Conservation (phyloP, 2,888 invertebrate species). For the Laothoe populi region DNA sequence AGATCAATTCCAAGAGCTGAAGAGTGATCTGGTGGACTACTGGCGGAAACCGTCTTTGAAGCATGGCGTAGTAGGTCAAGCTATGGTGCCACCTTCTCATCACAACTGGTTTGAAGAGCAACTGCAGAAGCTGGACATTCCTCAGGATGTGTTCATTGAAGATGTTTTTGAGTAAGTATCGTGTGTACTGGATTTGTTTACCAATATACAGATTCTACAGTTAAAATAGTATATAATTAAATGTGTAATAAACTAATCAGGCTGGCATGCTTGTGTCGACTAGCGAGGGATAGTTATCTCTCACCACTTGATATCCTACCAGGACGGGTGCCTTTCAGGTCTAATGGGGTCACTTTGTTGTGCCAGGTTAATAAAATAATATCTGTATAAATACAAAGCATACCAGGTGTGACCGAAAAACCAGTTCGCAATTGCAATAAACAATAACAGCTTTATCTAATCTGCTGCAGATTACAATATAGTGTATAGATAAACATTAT, state of each 20-base stretch:
- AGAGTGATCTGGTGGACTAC: slow-evolving; percentile 60
- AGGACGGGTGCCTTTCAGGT: too few relatives aligned
- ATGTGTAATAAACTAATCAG: too few relatives aligned
- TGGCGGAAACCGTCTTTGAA: slow-evolving; percentile 61
- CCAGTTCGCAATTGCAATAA: not conserved
- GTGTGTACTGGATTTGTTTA: too few relatives aligned
- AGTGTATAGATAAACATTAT: too few relatives aligned
- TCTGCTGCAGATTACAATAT: not conserved
- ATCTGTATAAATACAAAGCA: too few relatives aligned
- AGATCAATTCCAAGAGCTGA: slow-evolving; percentile 48
- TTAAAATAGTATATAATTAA: too few relatives aligned
- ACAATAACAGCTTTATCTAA: not conserved
- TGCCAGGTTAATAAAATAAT: too few relatives aligned
- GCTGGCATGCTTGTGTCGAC: too few relatives aligned
- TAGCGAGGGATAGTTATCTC: too few relatives aligned
- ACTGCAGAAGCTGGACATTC: slow-evolving; percentile 50
- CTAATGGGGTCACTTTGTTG: too few relatives aligned
- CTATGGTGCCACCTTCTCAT: slow-evolving; percentile 66
- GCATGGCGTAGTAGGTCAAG: slow-evolving; percentile 55
- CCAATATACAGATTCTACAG: too few relatives aligned
- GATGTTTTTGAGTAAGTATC: slow-evolving; percentile 66
- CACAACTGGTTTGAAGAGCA: slow-evolving; percentile 64
- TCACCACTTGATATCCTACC: too few relatives aligned
- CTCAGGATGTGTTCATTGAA: slow-evolving; percentile 52
- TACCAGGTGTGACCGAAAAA: not conserved